phyloP scores from a whole-genome alignment of 2,113 vertebrate genomes.

The Balaeniceps rex region DNA sequence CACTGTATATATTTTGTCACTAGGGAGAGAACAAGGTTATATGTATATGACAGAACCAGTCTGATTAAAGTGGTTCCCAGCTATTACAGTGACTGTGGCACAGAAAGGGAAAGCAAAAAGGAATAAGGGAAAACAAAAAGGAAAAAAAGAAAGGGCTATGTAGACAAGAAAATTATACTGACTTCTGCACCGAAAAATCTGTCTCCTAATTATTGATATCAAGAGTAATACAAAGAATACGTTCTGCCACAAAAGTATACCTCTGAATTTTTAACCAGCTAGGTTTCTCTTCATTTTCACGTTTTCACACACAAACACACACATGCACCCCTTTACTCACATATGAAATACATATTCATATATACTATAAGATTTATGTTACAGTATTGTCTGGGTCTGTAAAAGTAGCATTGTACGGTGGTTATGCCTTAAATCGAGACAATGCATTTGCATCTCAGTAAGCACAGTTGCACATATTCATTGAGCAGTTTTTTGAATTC shows the following conservation, averaged over 20 bases:
- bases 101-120: neutral
- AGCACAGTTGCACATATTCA: neutral
- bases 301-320: neutral
- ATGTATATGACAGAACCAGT: neutral
- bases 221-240: neutral
- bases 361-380: neutral
- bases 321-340: neutral
- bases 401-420: neutral
- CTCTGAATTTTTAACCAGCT: neutral
- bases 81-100: neutral
- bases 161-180: neutral
- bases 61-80: neutral
- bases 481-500: neutral
- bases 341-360: neutral
- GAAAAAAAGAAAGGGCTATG: neutral
- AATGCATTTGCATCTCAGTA: neutral
- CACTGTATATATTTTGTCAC: neutral
- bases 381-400: neutral
- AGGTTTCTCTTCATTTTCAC: neutral
- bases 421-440: neutral
- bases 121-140: neutral
- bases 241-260: neutral
- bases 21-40: neutral
- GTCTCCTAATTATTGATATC: neutral
- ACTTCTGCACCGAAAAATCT: neutral